phyloP scores from a whole-genome alignment of 92 coral and sea anemone species.

The Epizoanthus fatuus region DNA sequence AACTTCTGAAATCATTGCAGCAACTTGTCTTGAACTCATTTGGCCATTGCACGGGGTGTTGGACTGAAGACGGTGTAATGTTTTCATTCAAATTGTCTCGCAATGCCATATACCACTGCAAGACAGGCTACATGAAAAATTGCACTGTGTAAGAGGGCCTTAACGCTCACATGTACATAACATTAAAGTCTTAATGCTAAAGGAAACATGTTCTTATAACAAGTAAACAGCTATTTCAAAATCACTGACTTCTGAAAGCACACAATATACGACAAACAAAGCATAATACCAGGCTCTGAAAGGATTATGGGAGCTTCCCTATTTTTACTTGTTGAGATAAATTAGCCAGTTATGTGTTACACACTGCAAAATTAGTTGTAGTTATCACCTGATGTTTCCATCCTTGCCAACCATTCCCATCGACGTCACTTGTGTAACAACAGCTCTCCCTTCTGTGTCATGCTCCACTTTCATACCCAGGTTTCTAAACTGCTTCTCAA shows the following conservation, averaged over 20 bases:
- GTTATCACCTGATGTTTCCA: conserved; percentile 85
- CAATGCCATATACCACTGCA: too few relatives aligned
- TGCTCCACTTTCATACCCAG: conserved; percentile 83
- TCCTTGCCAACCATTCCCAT: conserved; percentile 95
- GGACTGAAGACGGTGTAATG: too few relatives aligned
- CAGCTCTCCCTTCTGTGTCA: conserved; percentile 65
- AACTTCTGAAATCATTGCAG: too few relatives aligned
- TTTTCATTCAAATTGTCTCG: too few relatives aligned
- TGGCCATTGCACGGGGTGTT: too few relatives aligned
- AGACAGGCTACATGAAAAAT: too few relatives aligned
- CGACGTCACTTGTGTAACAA: conserved; percentile 79
- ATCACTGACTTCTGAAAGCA: background rate
- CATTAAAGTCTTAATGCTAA: too few relatives aligned
- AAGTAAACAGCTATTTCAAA: background rate
- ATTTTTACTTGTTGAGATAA: background rate
- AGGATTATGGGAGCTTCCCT: background rate
- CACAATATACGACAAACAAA: background rate
- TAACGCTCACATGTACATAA: too few relatives aligned
- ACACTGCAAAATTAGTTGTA: background rate
- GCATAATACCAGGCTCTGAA: background rate
- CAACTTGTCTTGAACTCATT: too few relatives aligned
- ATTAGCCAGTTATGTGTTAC: background rate
- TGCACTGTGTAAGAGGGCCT: too few relatives aligned
- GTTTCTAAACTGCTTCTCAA: conserved; percentile 84
- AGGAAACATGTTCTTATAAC: too few relatives aligned